Base-by-base conservation (phyloP, 2,797 vertebrate genomes). In the Paedocypris micromegethes region DNA sequence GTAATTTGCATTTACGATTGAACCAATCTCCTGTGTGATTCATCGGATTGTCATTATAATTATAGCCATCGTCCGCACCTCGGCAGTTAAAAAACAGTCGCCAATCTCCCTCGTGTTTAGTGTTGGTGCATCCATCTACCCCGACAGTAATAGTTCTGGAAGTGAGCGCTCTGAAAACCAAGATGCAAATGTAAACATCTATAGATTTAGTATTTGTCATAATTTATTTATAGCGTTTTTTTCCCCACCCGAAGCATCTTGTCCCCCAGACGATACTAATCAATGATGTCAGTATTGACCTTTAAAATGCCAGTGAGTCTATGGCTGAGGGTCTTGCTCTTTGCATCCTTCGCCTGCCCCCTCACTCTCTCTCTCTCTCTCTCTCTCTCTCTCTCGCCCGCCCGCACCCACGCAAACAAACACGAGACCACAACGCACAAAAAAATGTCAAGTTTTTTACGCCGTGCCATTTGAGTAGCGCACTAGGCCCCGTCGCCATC, bases 201-300 rank as follows among this genome's bases (percentile, higher is more conserved):
- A 9, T 42, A 54, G 8, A 9, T 61, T 47, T 66, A 66, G 56
- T 48, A 44, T 63, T 64, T 37, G 5, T 58, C 53, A 46, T 57
- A 68, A 23, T 23, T 23, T 23, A 23, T 23, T 23, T 23, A 23
- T 23, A 23, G 23, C 23, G 64, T 64, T 49, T 45, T 46, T 5
- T 40, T 66, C 37, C 70, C 9, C 67, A 49, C 56, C 59, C 37
- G 38, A 37, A 58, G 70, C 58, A 40, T 65, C 44, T 75, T 40
- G 2, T 39, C 69, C 37, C 43, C 49, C 52, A 50, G 57, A 66
- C 58, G 50, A 50, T 63, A 46, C 61, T 75, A 74, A 77, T 72
- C 67, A 71, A 70, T 67, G 46, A 74, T 77, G 72, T 73, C 64
- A 70, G 51, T 58, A 51, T 61, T 78, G 76, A 78, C 73, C 76